Evolutionary conservation across 1,140 invertebrate genomes (phyloP).

Genomic region (Trinorchestia longiramus): DNA sequence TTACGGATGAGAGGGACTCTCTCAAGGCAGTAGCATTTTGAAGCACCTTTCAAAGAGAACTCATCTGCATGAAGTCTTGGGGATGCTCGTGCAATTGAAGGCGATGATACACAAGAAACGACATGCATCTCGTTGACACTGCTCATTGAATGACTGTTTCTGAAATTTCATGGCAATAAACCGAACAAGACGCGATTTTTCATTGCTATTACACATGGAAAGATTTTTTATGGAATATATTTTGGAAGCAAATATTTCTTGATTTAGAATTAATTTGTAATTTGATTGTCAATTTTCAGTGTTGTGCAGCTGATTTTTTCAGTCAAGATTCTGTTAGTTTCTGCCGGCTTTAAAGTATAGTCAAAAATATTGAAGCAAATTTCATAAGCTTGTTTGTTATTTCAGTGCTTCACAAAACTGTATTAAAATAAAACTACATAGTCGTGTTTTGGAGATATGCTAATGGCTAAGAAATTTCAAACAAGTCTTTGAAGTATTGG

Average conservation of each 20-base stretch:
- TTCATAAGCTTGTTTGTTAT: background rate
- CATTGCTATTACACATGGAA: background rate
- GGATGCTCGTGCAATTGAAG: background rate
- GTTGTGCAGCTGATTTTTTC: background rate
- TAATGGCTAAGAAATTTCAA: background rate
- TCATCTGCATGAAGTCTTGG: conserved; percentile 19
- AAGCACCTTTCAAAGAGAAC: conserved; percentile 23
- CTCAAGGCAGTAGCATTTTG: conserved; percentile 8
- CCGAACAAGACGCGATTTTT: background rate
- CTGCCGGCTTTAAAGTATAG: background rate
- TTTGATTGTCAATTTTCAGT: background rate
- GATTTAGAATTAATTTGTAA: background rate
- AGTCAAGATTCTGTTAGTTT: background rate
- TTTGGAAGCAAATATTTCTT: background rate
- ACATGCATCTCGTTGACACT: background rate
- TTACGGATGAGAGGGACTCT: conserved; percentile 32
- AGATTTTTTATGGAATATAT: background rate
- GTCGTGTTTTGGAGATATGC: background rate
- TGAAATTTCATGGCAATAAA: background rate
- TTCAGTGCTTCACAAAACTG: background rate
- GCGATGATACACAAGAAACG: background rate
- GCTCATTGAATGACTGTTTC: background rate
- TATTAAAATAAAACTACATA: background rate
- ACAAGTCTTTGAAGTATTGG: background rate
- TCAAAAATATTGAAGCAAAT: background rate